Evolutionary conservation across 2,888 invertebrate species (phyloP).

Genomic region (Bugula neritina): DNA sequence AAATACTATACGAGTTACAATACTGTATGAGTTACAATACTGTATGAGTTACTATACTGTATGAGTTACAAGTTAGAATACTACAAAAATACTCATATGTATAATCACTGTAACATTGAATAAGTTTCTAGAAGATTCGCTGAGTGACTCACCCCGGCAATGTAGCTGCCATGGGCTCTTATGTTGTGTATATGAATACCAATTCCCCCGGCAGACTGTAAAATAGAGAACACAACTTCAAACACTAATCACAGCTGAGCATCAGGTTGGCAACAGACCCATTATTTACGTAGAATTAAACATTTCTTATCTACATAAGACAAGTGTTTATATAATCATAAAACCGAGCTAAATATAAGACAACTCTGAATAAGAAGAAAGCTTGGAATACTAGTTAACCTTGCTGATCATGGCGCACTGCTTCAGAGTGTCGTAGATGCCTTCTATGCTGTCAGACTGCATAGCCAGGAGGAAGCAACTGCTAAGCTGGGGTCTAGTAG

Average conservation of each 20-base stretch:
- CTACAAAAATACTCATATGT: too few species aligned
- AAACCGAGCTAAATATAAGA: background rate
- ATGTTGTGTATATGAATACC: constrained; percentile 94
- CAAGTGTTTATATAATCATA: background rate
- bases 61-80: too few species aligned
- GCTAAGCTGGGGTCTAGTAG: constrained; percentile 82
- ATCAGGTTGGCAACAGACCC: too few species aligned
- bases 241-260: too few species aligned
- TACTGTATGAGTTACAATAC: too few species aligned
- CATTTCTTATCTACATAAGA: too few species aligned
- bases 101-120: too few species aligned
- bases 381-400: too few species aligned
- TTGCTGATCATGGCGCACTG: constrained; percentile 93
- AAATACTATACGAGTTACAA: too few species aligned
- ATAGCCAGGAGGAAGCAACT: constrained; percentile 91
- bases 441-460: constrained; percentile 86
- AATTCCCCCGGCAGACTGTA: constrained; percentile 81
- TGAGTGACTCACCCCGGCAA: constrained; percentile 70
- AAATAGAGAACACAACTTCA: background rate
- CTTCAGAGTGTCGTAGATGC: constrained; percentile 84
- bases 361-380: background rate
- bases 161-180: constrained; percentile 80
- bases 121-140: too few species aligned
- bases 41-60: too few species aligned
- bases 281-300: too few species aligned